A percentile compares a stretch with the other conserved stretches of the same genome.
phyloP scores from a whole-genome alignment of 2,113 vertebrate genomes.

The Puffinus mauretanicus region DNA sequence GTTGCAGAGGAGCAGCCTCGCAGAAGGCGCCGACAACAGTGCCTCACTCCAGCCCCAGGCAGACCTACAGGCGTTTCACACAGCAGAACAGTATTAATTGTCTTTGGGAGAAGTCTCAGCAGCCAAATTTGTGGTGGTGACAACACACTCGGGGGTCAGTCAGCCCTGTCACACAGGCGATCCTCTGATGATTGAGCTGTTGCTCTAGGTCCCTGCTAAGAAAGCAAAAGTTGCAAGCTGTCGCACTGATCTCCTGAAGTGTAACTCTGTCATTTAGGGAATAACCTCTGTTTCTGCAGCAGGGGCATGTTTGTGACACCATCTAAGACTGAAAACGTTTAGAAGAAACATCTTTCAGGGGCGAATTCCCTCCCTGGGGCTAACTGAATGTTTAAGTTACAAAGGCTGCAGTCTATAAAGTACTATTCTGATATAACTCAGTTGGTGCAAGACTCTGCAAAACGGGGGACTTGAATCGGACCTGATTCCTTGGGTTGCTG shows the following conservation, averaged over 20 bases:
- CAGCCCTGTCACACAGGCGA: neutral
- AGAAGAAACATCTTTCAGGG: neutral
- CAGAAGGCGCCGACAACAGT: neutral
- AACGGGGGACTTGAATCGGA: neutral
- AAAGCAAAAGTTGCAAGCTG: neutral
- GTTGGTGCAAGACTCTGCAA: neutral
- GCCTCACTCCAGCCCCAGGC: neutral
- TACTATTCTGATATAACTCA: neutral
- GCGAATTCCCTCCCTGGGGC: neutral
- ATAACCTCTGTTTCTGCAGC: neutral
- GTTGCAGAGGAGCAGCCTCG: neutral
- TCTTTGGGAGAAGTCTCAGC: neutral
- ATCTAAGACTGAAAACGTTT: neutral
- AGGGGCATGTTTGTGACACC: neutral
- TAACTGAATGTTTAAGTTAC: neutral
- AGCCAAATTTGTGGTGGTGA: neutral
- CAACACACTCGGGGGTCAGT: neutral
- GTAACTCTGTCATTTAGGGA: neutral
- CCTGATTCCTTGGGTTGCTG: neutral
- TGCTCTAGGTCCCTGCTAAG: neutral
- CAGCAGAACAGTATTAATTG: neutral
- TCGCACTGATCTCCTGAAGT: rapidly evolving
- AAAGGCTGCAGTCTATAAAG: neutral
- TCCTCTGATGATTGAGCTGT: neutral
- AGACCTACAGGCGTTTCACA: neutral